Percentiles rank a stretch among this genome's conserved stretches.
Evolutionary conservation across 2,888 invertebrate species (phyloP).

Genomic region (Synergus laeviventris): DNA sequence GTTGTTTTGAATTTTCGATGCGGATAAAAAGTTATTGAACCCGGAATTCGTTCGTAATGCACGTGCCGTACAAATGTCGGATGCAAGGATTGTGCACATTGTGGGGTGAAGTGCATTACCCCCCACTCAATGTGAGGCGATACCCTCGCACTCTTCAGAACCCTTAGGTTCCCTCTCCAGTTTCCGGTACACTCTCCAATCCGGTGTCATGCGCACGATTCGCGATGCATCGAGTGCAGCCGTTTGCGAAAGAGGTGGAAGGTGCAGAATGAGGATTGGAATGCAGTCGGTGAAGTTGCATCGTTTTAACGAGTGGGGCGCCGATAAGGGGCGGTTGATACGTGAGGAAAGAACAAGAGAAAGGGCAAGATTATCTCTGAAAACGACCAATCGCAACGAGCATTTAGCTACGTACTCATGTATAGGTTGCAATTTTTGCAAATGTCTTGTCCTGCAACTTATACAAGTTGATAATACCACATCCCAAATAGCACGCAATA

Average conservation of each 20-base stretch:
- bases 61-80: conserved; percentile 66
- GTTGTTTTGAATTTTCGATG: background rate
- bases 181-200: conserved; percentile 55
- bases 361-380: conserved; percentile 52
- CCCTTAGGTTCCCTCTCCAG: conserved; percentile 54
- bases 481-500: too few relatives aligned
- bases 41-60: conserved; percentile 47
- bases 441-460: too few relatives aligned
- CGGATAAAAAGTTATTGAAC: conserved; percentile 8
- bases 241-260: conserved; percentile 55
- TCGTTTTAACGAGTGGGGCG: conserved; percentile 53
- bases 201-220: conserved; percentile 55
- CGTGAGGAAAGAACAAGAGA: conserved; percentile 45
- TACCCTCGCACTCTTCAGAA: conserved; percentile 52
- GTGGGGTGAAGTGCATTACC: conserved; percentile 67
- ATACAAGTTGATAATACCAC: too few relatives aligned
- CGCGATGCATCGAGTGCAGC: conserved; percentile 57
- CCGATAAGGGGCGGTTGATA: conserved; percentile 55
- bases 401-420: background rate
- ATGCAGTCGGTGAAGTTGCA: conserved; percentile 50
- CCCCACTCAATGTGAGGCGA: conserved; percentile 57
- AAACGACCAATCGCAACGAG: conserved; percentile 49
- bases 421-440: background rate
- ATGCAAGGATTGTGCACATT: conserved; percentile 56
- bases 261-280: conserved; percentile 45